phyloP scores from a whole-genome alignment of 2,797 vertebrate species.

The Lutjanus campechanus region DNA sequence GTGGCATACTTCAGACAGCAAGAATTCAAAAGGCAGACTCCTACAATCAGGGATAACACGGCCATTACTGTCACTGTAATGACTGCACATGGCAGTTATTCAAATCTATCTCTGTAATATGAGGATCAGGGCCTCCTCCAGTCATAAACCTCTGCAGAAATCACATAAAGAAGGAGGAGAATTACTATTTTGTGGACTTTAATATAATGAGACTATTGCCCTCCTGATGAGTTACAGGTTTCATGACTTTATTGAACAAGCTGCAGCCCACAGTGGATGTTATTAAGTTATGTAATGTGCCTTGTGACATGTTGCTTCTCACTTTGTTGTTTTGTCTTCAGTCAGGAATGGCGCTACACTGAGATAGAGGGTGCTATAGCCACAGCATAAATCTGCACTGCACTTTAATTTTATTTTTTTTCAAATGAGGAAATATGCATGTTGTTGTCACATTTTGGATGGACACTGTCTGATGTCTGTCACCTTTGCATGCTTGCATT shows the following conservation, averaged over 20 bases:
- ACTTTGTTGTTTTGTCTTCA: background rate
- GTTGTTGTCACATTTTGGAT: too few relatives aligned
- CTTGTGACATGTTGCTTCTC: background rate
- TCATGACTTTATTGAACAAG: slow-evolving; percentile 50
- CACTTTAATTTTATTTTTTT: too few relatives aligned
- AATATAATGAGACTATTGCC: slow-evolving; percentile 41
- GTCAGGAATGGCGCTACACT: too few relatives aligned
- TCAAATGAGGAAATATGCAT: too few relatives aligned
- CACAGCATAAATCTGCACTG: too few relatives aligned
- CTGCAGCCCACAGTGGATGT: slow-evolving; percentile 9
- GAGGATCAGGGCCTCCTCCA: slow-evolving; percentile 40
- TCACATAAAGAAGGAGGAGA: slow-evolving; percentile 49
- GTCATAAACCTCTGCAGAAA: slow-evolving; percentile 52
- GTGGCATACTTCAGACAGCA: slow-evolving; percentile 34
- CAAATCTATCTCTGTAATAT: slow-evolving; percentile 64
- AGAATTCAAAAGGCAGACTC: slow-evolving; percentile 13
- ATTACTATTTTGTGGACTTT: slow-evolving; percentile 48
- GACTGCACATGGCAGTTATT: slow-evolving; percentile 65
- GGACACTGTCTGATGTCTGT: too few relatives aligned
- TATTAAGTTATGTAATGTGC: slow-evolving; percentile 25
- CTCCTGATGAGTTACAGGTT: slow-evolving; percentile 61
- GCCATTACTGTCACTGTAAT: slow-evolving; percentile 53
- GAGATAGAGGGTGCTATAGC: too few relatives aligned
- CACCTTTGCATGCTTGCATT: too few relatives aligned
- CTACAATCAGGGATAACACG: slow-evolving; percentile 46